phyloP scores from a whole-genome alignment of 1,140 invertebrate genomes.

The Drosophila quadrilineata region DNA sequence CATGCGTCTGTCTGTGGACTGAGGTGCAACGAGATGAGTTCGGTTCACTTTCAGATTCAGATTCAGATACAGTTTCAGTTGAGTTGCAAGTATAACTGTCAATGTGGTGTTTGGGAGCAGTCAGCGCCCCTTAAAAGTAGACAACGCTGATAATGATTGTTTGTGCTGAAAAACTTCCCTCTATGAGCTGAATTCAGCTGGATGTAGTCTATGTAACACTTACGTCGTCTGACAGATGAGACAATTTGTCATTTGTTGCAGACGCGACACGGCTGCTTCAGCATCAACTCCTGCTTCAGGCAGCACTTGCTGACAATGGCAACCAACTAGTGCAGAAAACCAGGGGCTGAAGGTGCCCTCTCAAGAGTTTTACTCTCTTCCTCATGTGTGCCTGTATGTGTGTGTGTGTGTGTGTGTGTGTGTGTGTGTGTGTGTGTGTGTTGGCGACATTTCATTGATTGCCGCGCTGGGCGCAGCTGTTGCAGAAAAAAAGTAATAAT shows the following conservation, averaged over 20 bases:
- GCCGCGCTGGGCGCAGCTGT: slow-evolving; percentile 41
- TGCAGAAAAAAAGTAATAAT: slow-evolving; percentile 51
- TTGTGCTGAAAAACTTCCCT: slow-evolving; percentile 27
- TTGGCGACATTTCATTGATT: slow-evolving; percentile 36
- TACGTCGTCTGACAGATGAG: slow-evolving; percentile 56
- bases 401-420: no score
- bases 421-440: no score
- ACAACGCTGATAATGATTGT: slow-evolving; percentile 75
- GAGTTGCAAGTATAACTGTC: slow-evolving; percentile 7
- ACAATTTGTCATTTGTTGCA: slow-evolving; percentile 75
- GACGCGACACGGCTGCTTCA: slow-evolving; percentile 49
- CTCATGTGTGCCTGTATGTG: slow-evolving; percentile 10
- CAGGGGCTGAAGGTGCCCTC: background rate
- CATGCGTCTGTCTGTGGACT: slow-evolving; percentile 57
- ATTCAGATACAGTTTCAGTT: slow-evolving; percentile 12
- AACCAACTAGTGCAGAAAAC: slow-evolving; percentile 46
- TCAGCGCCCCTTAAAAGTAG: slow-evolving; percentile 47
- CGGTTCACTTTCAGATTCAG: background rate
- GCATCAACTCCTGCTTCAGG: no score
- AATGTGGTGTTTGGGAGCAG: slow-evolving; percentile 34
- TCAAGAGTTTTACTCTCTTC: background rate
- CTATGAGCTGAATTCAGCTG: no score
- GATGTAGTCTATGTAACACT: slow-evolving; percentile 37
- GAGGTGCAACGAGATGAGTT: slow-evolving; percentile 18
- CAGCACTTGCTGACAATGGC: slow-evolving; percentile 29